These are phyloP conservation scores for Lagocephalus sceleratus DNA, from an alignment of 2,797 vertebrate species.

Conservation along the genomic window DNA sequence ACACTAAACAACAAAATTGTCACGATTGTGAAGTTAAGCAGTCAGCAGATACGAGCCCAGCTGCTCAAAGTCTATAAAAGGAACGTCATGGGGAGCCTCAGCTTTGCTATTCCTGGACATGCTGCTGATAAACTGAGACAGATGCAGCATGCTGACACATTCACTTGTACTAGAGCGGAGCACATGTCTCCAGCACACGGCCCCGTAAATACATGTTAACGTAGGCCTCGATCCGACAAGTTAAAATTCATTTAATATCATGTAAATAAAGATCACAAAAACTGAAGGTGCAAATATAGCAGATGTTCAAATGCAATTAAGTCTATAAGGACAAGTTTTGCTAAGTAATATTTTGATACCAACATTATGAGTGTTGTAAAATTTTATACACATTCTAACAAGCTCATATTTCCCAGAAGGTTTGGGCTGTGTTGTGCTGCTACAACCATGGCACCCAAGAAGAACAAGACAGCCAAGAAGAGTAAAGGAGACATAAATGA, in stretches of 20 bases:
- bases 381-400: background rate
- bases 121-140: slow-evolving; percentile 89
- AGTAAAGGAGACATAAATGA: slow-evolving; percentile 92
- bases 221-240: background rate
- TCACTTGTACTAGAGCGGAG: slow-evolving; percentile 38
- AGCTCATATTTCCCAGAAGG: slow-evolving; percentile 60
- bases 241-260: background rate
- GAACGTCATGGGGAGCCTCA: slow-evolving; percentile 74
- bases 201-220: slow-evolving; percentile 1
- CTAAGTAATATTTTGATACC: too few species aligned
- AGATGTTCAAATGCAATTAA: too few species aligned
- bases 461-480: slow-evolving; percentile 92
- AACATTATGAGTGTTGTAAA: background rate
- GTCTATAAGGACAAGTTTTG: too few species aligned
- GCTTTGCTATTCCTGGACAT: slow-evolving; percentile 90
- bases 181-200: slow-evolving; percentile 29
- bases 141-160: slow-evolving; percentile 85
- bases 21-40: slow-evolving; percentile 23
- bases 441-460: slow-evolving; percentile 98
- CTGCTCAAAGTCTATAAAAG: slow-evolving; percentile 88
- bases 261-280: too few species aligned
- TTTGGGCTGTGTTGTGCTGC: slow-evolving; percentile 82
- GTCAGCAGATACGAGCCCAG: slow-evolving; percentile 50
- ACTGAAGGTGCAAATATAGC: too few species aligned
- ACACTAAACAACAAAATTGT: background rate